These are phyloP conservation scores for Rhinatrema bivittatum DNA, from an alignment of 2,797 vertebrate genomes.

Conservation along the genomic window DNA sequence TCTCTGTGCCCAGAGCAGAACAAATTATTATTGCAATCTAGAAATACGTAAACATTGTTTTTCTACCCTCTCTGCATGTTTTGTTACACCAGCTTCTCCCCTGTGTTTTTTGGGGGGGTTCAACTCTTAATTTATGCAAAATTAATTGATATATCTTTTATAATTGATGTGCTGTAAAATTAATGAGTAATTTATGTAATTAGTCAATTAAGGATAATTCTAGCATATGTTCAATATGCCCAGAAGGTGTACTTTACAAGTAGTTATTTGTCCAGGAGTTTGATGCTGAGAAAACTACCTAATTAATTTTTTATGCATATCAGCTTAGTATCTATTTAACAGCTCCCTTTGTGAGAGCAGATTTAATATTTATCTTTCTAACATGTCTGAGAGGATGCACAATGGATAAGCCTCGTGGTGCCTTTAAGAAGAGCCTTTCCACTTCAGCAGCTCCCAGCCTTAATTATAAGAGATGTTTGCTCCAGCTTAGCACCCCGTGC, in stretches of 20 bases:
- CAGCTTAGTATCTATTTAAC: constrained; percentile 98
- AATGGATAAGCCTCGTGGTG: constrained; percentile 76
- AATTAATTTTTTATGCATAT: constrained; percentile 99
- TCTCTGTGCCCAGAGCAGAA: constrained; percentile 94
- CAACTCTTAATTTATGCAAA: constrained; percentile 98
- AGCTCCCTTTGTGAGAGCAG: constrained; percentile 98
- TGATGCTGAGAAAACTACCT: constrained; percentile 89
- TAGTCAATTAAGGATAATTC: constrained; percentile 99
- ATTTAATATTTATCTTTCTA: constrained; percentile 99
- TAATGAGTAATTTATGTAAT: constrained; percentile 99
- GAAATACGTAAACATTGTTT: constrained; percentile 94
- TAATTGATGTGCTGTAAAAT: constrained; percentile 99
- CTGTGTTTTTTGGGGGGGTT: constrained; percentile 70
- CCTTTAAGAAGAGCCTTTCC: constrained; percentile 59
- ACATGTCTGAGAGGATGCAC: constrained; percentile 79
- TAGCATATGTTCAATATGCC: constrained; percentile 99
- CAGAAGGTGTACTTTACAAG: constrained; percentile 99
- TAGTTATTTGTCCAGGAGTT: constrained; percentile 99
- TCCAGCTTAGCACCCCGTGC: no score
- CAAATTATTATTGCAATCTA: constrained; percentile 98
- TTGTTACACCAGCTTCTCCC: constrained; percentile 67
- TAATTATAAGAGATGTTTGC: constrained; percentile 49
- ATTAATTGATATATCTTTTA: constrained; percentile 99
- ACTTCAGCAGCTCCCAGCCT: constrained; percentile 40
- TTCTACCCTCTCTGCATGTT: constrained; percentile 74